Base-by-base conservation (phyloP, 2,797 vertebrate genomes). In the Syngnathus rostellatus region DNA sequence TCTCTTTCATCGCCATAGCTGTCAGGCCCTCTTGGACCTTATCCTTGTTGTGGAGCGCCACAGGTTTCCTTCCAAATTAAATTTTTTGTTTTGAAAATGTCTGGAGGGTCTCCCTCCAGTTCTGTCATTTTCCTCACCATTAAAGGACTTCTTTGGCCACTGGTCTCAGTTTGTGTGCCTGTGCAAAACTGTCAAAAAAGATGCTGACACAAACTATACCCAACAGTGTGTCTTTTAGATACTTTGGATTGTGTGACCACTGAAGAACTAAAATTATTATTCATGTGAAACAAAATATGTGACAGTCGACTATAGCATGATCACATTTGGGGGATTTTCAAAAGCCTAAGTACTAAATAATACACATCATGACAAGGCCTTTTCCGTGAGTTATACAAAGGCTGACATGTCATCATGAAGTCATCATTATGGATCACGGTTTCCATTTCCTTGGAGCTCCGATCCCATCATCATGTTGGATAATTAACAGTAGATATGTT, bases 61-160 rank as follows among this genome's bases (percentile, higher is more conserved):
- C 79, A 76, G 67, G 37, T 74, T 83, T 86, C 68, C 78, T 83
- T 79, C 60, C 66, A 69, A 63, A 74, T 74, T 57, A 14, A 25
- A 69, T 71, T 83, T 86, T 83, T 75, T 51, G 83, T 82, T 67
- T 61, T 70, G 81, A 82, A 68, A 63, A 75, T 16, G 66, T 75
- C 74, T 77, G 68, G 65, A 77, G 71, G 66, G 14, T 76, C 78
- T 73, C 70, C 74, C 84, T 79, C 83, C 86, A 88, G 85, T 81
- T 83, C 83, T 88, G 83, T 78, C 84, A 88, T 81, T 86, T 86
- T 88, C 83, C 83, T 85, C 81, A 66, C 77, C 77, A 89, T 86
- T 86, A 85, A 88, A 89, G 68, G 70, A 87, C 66, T 84, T 88
- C 73, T 71, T 85, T 68, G 71, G 72, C 74, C 67, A 81, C 81